A percentile compares a stretch with the other conserved stretches of the same genome.
These are phyloP conservation scores for Oithona nana DNA, from an alignment of 2,888 invertebrate genomes.

Conservation along the genomic window DNA sequence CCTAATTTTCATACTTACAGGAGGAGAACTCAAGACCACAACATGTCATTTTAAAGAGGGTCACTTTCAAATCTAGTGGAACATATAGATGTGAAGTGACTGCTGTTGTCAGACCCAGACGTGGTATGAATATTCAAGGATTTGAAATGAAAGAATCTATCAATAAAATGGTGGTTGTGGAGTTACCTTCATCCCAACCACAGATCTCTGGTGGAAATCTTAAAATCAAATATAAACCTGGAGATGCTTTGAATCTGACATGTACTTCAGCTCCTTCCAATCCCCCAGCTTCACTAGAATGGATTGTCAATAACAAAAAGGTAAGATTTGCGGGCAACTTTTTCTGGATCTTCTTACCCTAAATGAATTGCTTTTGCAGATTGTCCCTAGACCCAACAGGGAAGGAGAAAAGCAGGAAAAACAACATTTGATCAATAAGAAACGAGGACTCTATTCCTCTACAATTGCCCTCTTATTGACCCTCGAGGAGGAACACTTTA, in stretches of 20 bases:
- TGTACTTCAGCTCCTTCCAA: slow-evolving; percentile 13
- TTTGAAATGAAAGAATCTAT: slow-evolving; percentile 14
- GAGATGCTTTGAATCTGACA: slow-evolving; percentile 8
- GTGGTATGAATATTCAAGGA: not conserved
- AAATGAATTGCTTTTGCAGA: not conserved
- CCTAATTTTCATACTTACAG: not conserved
- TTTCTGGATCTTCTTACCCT: not conserved
- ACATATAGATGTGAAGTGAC: slow-evolving; percentile 15
- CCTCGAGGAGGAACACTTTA: not conserved
- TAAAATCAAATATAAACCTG: not conserved
- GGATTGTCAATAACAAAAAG: not conserved
- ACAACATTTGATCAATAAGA: not conserved
- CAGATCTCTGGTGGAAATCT: slow-evolving; percentile 2
- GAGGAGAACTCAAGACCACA: not conserved
- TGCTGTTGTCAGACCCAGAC: not conserved
- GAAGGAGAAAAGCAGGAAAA: no score
- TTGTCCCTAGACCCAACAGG: no score
- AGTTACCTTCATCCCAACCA: not conserved
- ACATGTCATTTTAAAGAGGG: slow-evolving; percentile 2
- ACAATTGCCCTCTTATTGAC: not conserved
- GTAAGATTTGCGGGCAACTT: slow-evolving; percentile 22
- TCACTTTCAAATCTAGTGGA: slow-evolving; percentile 11
- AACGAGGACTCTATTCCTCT: slow-evolving; percentile 7
- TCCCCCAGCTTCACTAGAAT: slow-evolving; percentile 4
- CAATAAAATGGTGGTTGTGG: slow-evolving; percentile 10